These are phyloP conservation scores for Pseudopipra pipra DNA, from an alignment of 2,113 vertebrate species.

Conservation along the genomic window DNA sequence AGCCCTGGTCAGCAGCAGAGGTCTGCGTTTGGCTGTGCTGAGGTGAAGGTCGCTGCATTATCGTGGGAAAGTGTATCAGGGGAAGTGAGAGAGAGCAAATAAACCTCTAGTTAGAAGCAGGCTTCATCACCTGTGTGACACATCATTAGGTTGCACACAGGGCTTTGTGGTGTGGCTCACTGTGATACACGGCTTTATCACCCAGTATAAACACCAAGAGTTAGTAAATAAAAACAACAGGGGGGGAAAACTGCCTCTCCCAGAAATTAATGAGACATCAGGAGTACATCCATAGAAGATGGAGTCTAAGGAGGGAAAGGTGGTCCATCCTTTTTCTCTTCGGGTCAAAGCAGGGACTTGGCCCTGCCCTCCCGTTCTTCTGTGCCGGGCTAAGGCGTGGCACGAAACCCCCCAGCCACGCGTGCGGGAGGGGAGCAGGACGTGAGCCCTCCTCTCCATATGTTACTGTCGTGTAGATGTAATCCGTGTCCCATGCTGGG, in stretches of 20 bases:
- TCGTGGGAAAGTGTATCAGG: background rate
- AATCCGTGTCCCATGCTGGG: background rate
- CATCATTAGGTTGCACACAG: background rate
- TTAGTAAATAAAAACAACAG: background rate
- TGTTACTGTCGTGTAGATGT: background rate
- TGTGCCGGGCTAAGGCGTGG: fast-evolving
- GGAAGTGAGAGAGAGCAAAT: background rate
- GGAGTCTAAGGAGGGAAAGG: background rate
- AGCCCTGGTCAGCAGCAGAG: background rate
- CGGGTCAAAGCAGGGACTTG: background rate
- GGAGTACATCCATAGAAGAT: background rate
- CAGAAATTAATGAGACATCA: background rate
- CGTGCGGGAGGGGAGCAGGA: background rate
- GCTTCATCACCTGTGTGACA: background rate
- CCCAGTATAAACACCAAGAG: background rate
- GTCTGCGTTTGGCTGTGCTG: background rate
- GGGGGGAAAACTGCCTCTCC: background rate
- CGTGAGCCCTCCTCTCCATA: background rate
- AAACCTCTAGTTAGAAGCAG: background rate
- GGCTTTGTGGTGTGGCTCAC: background rate
- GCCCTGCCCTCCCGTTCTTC: background rate
- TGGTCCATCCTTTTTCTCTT: background rate
- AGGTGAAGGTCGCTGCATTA: background rate
- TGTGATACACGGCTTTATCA: background rate
- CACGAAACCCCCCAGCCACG: background rate